These are phyloP conservation scores for Sula dactylatra DNA, from an alignment of 2,113 vertebrate genomes.

Conservation along the genomic window DNA sequence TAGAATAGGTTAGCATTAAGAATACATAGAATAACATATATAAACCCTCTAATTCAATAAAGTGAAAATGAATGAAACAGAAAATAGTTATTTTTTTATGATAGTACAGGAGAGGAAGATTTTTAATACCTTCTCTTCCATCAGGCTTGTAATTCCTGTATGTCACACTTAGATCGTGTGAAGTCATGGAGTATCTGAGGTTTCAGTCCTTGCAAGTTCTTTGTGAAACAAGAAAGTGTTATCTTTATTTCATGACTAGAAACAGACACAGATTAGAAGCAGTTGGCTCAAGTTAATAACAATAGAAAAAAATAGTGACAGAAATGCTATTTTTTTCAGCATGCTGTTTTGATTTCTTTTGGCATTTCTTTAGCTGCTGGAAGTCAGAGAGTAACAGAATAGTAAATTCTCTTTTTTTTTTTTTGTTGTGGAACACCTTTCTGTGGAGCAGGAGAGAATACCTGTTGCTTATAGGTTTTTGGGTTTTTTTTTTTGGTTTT, in stretches of 20 bases:
- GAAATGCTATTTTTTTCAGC: not conserved
- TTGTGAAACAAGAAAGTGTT: not conserved
- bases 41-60: not conserved
- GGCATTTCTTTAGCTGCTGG: not conserved
- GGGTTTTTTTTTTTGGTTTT: no score
- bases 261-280: not conserved
- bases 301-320: not conserved
- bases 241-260: not conserved
- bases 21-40: not conserved
- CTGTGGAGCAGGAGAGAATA: not conserved
- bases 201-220: not conserved
- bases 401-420: not conserved
- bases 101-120: not conserved
- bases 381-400: not conserved
- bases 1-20: not conserved
- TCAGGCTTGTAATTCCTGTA: not conserved
- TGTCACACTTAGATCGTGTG: not conserved
- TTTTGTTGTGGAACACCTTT: not conserved
- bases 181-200: not conserved
- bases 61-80: not conserved
- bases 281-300: not conserved
- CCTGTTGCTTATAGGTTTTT: not conserved
- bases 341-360: not conserved
- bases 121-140: not conserved
- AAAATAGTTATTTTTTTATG: not conserved